phyloP scores from a whole-genome alignment of 2,113 vertebrate species.

The Lontra canadensis region DNA sequence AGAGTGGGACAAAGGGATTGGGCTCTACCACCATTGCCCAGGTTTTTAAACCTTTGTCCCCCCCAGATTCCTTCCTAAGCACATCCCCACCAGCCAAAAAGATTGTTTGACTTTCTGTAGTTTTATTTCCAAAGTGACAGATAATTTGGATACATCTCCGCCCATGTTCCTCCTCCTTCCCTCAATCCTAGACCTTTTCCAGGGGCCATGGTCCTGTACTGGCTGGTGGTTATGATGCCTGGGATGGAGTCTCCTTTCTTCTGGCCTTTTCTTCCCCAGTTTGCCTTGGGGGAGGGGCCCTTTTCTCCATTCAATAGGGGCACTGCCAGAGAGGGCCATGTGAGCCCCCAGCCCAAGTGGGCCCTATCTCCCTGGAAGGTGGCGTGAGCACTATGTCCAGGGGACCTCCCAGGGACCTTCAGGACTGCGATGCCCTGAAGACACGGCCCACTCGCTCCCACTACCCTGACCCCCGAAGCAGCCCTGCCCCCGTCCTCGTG shows the following conservation, averaged over 20 bases:
- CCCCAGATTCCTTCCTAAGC: neutral
- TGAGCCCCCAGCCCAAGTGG: neutral
- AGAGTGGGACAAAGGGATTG: neutral
- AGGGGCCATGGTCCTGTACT: neutral
- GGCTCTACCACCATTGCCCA: too few species aligned
- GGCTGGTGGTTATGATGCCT: neutral
- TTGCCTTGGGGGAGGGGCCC: neutral
- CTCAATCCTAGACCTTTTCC: neutral
- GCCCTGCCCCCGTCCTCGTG: neutral
- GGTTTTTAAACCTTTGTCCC: neutral
- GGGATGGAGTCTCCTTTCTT: neutral
- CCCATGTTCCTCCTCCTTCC: neutral
- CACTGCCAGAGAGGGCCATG: too few species aligned
- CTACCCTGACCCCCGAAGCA: neutral
- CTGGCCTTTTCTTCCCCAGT: neutral
- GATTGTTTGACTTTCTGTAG: neutral
- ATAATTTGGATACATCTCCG: neutral
- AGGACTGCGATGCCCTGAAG: neutral
- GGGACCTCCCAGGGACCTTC: too few species aligned
- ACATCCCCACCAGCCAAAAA: neutral
- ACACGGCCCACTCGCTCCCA: neutral
- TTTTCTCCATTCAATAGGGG: neutral
- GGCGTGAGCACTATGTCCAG: rapidly evolving
- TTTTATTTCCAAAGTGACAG: neutral
- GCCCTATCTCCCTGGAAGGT: neutral